Evolutionary conservation across 2,113 vertebrate genomes (phyloP).

Genomic region (Pterocles gutturalis): DNA sequence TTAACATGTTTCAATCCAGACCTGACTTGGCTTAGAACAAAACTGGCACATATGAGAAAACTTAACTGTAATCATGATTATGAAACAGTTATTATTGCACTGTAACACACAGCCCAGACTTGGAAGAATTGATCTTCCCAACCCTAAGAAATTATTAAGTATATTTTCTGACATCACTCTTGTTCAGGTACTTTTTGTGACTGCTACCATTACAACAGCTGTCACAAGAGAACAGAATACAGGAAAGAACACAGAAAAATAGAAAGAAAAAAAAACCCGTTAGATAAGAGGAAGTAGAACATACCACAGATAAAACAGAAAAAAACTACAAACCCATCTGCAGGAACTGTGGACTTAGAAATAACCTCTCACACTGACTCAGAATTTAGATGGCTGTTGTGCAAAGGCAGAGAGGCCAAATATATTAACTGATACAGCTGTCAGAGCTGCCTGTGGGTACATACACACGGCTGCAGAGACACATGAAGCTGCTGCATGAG

Average conservation of each 20-base stretch:
- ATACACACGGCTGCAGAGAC: background rate
- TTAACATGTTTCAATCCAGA: background rate
- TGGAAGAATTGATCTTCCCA: background rate
- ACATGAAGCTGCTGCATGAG: background rate
- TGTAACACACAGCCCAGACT: background rate
- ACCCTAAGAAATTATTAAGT: background rate
- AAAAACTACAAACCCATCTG: background rate
- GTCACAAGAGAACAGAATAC: background rate
- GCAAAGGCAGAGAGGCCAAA: background rate
- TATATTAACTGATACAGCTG: background rate
- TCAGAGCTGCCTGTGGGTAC: background rate
- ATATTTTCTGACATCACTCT: background rate
- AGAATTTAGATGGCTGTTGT: background rate
- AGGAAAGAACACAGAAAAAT: background rate
- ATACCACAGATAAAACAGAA: background rate
- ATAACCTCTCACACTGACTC: background rate
- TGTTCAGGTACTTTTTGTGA: background rate
- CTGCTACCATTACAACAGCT: background rate
- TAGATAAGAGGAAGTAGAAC: conserved; percentile 14
- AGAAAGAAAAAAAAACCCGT: background rate
- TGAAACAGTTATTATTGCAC: background rate
- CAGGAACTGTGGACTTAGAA: background rate
- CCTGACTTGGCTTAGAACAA: background rate
- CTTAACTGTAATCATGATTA: background rate
- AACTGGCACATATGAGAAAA: background rate